phyloP scores from a whole-genome alignment of 2,113 vertebrate genomes.

The Hippocampus abdominalis region DNA sequence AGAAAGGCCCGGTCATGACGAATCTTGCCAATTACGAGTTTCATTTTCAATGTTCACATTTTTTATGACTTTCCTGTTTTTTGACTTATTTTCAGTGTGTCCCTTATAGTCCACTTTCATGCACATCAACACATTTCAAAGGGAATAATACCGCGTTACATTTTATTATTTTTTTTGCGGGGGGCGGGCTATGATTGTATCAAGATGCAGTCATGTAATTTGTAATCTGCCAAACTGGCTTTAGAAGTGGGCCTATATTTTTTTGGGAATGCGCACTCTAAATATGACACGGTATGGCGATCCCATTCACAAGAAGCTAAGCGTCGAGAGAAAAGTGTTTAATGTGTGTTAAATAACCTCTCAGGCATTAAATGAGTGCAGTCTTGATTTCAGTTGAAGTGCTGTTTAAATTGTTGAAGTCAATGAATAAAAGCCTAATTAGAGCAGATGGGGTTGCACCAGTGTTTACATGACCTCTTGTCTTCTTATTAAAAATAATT shows the following conservation, averaged over 20 bases:
- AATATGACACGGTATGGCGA: constrained; percentile 30
- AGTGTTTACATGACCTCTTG: constrained; percentile 43
- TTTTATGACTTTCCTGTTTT: background rate
- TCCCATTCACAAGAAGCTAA: background rate
- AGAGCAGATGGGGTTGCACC: constrained; percentile 20
- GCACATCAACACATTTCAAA: constrained; percentile 21
- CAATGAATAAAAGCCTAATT: constrained; percentile 34
- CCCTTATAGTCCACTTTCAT: background rate
- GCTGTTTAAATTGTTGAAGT: constrained; percentile 23
- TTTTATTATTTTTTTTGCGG: background rate
- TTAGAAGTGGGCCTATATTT: background rate
- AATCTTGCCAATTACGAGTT: background rate
- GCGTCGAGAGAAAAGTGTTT: constrained; percentile 6
- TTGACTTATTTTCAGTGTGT: background rate
- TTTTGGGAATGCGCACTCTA: constrained; percentile 25
- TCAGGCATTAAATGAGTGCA: constrained; percentile 7
- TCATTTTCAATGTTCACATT: background rate
- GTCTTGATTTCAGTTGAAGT: constrained; percentile 19
- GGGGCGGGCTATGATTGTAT: background rate
- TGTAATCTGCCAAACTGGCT: constrained; percentile 9
- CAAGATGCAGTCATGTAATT: constrained; percentile 13
- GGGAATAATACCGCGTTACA: background rate
- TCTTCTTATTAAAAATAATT: constrained; percentile 37
- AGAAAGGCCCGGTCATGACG: no score
- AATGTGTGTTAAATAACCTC: background rate